Percentiles rank a stretch among this genome's conserved stretches.
phyloP scores from a whole-genome alignment of 1,140 invertebrate genomes.

The Heliothis subflexa region DNA sequence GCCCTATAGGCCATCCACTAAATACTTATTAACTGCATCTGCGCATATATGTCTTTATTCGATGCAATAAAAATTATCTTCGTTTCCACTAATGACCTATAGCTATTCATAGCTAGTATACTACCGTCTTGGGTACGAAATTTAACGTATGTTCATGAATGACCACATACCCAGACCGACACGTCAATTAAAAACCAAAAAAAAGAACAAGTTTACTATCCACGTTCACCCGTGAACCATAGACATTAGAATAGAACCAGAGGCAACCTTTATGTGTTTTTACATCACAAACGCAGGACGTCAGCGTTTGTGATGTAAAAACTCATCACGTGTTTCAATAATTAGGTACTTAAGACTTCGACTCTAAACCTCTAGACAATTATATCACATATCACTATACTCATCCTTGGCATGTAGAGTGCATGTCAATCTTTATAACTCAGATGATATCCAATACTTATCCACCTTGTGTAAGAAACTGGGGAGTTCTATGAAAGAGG shows the following conservation, averaged over 20 bases:
- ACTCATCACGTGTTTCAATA: neutral
- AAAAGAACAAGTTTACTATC: too few relatives aligned
- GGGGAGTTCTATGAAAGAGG: neutral
- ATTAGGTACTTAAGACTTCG: conserved; percentile 19
- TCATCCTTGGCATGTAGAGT: conserved; percentile 7
- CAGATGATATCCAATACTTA: neutral
- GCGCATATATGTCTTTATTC: too few relatives aligned
- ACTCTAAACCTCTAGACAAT: neutral
- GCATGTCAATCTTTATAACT: neutral
- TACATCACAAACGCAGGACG: conserved; percentile 2
- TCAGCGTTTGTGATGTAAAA: conserved; percentile 8
- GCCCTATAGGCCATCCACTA: too few relatives aligned
- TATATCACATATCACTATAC: conserved; percentile 14
- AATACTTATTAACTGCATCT: too few relatives aligned
- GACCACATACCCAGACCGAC: too few relatives aligned
- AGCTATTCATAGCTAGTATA: too few relatives aligned
- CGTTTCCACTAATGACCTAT: too few relatives aligned
- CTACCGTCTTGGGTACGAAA: too few relatives aligned
- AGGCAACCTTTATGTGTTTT: neutral
- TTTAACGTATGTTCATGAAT: too few relatives aligned
- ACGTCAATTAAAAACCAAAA: too few relatives aligned
- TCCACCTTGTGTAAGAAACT: neutral
- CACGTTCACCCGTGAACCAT: too few relatives aligned
- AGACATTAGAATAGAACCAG: neutral
- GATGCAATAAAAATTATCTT: too few relatives aligned